Evolutionary conservation across 2,888 invertebrate species (phyloP), one percentile per base, ranked within the genome.

Genomic region (Campaea margaritaria): DNA sequence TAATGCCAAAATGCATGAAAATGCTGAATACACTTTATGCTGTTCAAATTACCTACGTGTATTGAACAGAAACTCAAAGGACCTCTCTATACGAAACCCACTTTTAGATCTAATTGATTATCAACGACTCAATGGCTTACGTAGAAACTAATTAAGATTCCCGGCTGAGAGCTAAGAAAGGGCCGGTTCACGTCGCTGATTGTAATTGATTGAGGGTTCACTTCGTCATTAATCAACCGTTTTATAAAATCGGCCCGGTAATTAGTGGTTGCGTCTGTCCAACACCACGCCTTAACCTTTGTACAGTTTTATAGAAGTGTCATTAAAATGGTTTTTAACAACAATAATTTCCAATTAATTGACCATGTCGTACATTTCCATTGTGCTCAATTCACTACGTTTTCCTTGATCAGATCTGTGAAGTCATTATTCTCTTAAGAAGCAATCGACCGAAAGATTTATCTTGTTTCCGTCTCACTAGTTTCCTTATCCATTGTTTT

Each of bases 171-270:
- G 14, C 59, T 52, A 54, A 54, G 59, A 59, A 59, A 46, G 45
- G 54, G 53, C 59, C 58, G 58, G 57, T 70, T 70, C 69, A 62
- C 63, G 53, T 54, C 72, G 63, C 68, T 75, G 74, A 79, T 79
- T 79, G 75, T 80, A 76, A 83, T 80, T 77, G 77, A 83, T 83
- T 73, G 78, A 72, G 69, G 71, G 65, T 57, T 62, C 64, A 66
- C 42, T 59, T 65, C 65, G 62, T 72, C 78, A 81, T 82, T 75
- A 76, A 78, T 81, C 81, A 80, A 76, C 70, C 76, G 75, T 73
- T 82, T 75, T 76, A 72, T 72, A 70, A 68, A 78, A 75, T 70
- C 2, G 69, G 57, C 61, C 68, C 60, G 56, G 72, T 76, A 78
- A 79, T 79, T 76, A 78, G 67, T 65, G 70, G 65, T 64, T 70